phyloP scores from a whole-genome alignment of 53 echinoderm and acorn worm genomes.

The Paracentrotus lividus region DNA sequence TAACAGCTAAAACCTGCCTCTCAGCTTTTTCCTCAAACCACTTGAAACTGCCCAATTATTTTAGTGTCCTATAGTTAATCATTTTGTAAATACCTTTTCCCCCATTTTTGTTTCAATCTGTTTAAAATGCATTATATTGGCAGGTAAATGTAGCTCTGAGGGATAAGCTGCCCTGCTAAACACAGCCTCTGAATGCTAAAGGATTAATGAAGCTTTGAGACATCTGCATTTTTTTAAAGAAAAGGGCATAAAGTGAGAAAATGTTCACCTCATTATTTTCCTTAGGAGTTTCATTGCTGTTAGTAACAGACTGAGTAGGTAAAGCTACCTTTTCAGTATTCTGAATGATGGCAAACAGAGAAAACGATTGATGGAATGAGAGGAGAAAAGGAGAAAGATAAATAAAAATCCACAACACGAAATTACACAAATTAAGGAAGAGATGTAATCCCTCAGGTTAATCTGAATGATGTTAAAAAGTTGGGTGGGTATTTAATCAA shows the following conservation, averaged over 20 bases:
- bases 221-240: too few species aligned
- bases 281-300: slow-evolving; percentile 19
- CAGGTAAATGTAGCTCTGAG: too few species aligned
- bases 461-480: not conserved
- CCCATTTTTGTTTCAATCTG: not conserved
- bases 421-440: not conserved
- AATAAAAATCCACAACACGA: not conserved
- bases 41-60: too few species aligned
- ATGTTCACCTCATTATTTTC: slow-evolving; percentile 51
- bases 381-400: not conserved
- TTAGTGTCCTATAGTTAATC: too few species aligned
- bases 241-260: not conserved
- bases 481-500: not conserved
- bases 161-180: too few species aligned
- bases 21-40: too few species aligned
- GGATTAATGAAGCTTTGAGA: too few species aligned
- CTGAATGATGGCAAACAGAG: not conserved
- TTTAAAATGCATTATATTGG: not conserved
- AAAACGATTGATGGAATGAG: not conserved
- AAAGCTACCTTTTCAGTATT: not conserved
- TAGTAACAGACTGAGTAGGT: slow-evolving; percentile 16
- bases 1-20: too few species aligned
- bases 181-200: too few species aligned
- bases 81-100: too few species aligned
- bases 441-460: not conserved